phyloP scores from a whole-genome alignment of 2,888 invertebrate species.

The Mactromeris polynyma region DNA sequence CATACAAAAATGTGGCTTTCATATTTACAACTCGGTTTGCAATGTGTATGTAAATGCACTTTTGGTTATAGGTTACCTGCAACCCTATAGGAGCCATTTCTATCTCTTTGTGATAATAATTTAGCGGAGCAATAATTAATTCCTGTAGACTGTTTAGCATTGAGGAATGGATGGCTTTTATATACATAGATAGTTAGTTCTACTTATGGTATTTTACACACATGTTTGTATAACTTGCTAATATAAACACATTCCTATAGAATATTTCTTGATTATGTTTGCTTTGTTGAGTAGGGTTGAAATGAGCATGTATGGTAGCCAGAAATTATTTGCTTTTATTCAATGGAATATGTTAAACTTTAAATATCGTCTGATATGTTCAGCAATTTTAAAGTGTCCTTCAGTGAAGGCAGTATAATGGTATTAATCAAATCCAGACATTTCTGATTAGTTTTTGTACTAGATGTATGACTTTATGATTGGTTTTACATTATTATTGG shows the following conservation, averaged over 20 bases:
- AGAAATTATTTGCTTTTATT: conserved; percentile 3
- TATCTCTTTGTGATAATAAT: background rate
- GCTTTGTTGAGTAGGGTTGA: background rate
- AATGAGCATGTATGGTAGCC: background rate
- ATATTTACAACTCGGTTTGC: no score
- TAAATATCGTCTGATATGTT: background rate
- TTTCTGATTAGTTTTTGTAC: background rate
- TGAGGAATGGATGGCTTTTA: background rate
- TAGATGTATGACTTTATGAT: background rate
- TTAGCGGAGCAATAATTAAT: background rate
- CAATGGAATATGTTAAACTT: background rate
- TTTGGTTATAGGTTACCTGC: background rate
- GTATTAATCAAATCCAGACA: background rate
- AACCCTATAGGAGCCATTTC: background rate
- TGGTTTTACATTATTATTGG: background rate
- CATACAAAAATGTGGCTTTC: no score
- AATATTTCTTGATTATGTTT: conserved; percentile 4
- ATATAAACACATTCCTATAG: conserved; percentile 6
- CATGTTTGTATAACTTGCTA: conserved; percentile 5
- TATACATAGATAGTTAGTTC: background rate
- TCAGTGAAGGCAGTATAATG: background rate
- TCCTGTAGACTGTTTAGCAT: background rate
- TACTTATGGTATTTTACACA: background rate
- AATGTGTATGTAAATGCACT: no score
- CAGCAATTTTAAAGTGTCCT: background rate